These are phyloP conservation scores for Zoroaster sp. DNA, from an alignment of 53 echinoderm and acorn worm genomes.

Conservation along the genomic window DNA sequence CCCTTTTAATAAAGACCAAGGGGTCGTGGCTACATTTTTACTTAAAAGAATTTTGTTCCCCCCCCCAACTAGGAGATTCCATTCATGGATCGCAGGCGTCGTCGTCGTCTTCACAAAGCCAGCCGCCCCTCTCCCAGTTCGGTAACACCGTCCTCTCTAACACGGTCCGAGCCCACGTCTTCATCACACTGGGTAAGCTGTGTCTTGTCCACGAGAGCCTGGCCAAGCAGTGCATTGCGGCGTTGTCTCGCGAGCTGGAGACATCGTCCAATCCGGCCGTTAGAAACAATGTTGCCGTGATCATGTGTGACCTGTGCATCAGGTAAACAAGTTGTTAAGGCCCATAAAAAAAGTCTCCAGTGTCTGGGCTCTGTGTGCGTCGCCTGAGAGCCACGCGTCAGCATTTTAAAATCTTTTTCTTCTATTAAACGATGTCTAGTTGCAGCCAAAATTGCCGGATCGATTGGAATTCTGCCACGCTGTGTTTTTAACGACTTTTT, in stretches of 20 bases:
- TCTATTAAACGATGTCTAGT: too few relatives aligned
- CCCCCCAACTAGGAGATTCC: slow-evolving; percentile 28
- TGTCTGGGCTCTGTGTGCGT: too few relatives aligned
- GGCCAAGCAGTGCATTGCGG: slow-evolving; percentile 89
- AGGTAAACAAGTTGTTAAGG: too few relatives aligned
- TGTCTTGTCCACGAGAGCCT: slow-evolving; percentile 87
- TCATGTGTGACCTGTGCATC: slow-evolving; percentile 95
- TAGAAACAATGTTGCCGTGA: slow-evolving; percentile 85
- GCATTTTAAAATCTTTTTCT: too few relatives aligned
- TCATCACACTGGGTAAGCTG: slow-evolving; percentile 91
- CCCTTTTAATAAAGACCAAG: too few relatives aligned
- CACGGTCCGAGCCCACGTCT: slow-evolving; percentile 85
- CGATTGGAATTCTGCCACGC: too few relatives aligned
- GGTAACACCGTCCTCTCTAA: slow-evolving; percentile 67
- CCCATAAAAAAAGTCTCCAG: too few relatives aligned
- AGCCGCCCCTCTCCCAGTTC: slow-evolving; percentile 88
- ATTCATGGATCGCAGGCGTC: slow-evolving; percentile 63
- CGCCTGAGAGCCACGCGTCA: too few relatives aligned
- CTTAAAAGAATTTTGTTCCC: too few relatives aligned
- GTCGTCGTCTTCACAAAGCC: slow-evolving; percentile 56
- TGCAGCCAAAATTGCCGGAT: too few relatives aligned
- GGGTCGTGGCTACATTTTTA: too few relatives aligned
- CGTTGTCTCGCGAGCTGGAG: slow-evolving; percentile 89
- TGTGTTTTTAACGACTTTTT: too few relatives aligned
- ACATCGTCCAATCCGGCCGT: slow-evolving; percentile 69